Evolutionary conservation across 1,140 invertebrate species (phyloP), one percentile per base, ranked within the genome.

Genomic region (Tenebrio molitor): DNA sequence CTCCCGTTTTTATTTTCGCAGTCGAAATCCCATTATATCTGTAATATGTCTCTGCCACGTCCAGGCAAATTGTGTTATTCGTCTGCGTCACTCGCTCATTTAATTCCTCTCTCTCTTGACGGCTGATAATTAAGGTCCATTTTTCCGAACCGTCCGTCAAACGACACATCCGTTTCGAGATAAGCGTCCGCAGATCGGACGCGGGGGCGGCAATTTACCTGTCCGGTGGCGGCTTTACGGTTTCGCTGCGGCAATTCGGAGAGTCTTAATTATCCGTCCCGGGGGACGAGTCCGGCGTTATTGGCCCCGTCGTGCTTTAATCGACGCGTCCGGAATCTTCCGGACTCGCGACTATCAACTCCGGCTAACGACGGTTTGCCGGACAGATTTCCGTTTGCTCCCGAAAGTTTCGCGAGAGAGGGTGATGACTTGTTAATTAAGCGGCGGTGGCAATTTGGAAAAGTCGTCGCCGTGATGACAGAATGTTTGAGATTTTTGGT

Each of bases 211-310:
- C 29, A 29, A 58, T 58, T 29, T 58, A 58, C 50, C 23, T 58
- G 21, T 8, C n/a, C n/a, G 5, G 0, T 16, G 12, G 17, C 12
- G 17, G 21, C 21, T 14, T 58, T 58, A 10, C 50, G 12, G 10
- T 14, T 58, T 58, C 23, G 29, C 15, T 58, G 23, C 3, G 23
- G 50, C 50, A 58, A 58, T 58, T 23, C 50, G 15, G n/a, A 58
- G 50, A 25, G n/a, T n/a, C 50, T 58, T 58, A 58, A 58, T 58
- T 58, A 58, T 58, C 50, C 19, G 19, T 58, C 50, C 14, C 50
- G 21, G 29, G 50, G 50, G 50, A 58, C 21, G 44, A 19, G 3
- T 50, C 19, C n/a, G 2, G 44, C 10, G 44, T 50, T 50, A 50
- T 50, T 29, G 50, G 50, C 15, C 50, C n/a, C 21, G 15, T 3